Base-by-base conservation (phyloP, 92 coral and sea anemone genomes). In the Muricea muricata region DNA sequence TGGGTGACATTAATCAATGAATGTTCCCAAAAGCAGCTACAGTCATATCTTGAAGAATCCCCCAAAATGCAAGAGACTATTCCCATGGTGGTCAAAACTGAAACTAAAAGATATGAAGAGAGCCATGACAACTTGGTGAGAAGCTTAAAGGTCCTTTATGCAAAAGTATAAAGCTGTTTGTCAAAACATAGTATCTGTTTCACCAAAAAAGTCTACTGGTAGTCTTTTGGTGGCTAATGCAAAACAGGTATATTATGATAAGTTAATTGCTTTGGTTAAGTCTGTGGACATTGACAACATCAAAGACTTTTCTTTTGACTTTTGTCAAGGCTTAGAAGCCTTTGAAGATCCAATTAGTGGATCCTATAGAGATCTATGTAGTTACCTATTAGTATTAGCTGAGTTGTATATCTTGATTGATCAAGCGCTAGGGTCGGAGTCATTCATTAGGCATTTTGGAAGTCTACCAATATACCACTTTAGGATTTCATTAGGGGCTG, bases 1-100 rank as follows among this genome's bases (percentile, higher is more conserved):
- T 87, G 93, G 93, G 55, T 75, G 60, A 87, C 91, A n/a, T 73
- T 87, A 37, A 48, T 82, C 56, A 90, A 83, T 79, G 89, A 84
- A 56, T 84, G 85, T 72, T 33, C 86, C 77, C 81, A 86, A 37
- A 40, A 39, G 47, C 73, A 83, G 79, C 70, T 87, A 28, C 88
- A 52, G 23, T 83, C 82, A 28, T 90, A 87, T 83, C 57, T 87
- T 30, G 57, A 81, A 30, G 54, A 41, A 63, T 87, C 93, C 32
- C 39, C 79, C 39, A 90, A 87, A 73, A 52, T 69, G 68, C 68
- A 65, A 78, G 87, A 79, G 70, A 85, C 84, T 67, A 25, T 90
- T 56, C 93, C 89, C 17, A 66, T 42, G 18, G 84, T 84, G 73
- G 91, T 84, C 18, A 74, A 87, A 76, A 78, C 81, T 65, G 57